Base-by-base conservation (phyloP, 1,140 invertebrate genomes). In the Danaus melanippus region DNA sequence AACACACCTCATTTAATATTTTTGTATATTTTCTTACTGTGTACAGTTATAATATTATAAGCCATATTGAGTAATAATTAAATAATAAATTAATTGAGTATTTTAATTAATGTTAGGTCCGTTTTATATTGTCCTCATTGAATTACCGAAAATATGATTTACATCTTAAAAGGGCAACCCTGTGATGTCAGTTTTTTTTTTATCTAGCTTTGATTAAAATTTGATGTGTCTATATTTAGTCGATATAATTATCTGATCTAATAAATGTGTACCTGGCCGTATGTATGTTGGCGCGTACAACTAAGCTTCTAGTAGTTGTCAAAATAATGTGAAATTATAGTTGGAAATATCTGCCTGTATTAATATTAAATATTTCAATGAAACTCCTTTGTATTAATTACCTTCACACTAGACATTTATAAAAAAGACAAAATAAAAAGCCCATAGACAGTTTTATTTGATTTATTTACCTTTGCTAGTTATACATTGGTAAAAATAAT, bases 381-480 rank as follows among this genome's bases (percentile, higher is more conserved):
- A 40, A 41, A 4, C 40, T 39, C 44, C 21, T 41, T 60, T 55
- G 7, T 45, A 12, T 11, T 54, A 40, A 46, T 46, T 46, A 39
- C 17, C 2, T 46, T 6, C 10, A 53, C 10, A 46, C 8, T 32
- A n/a, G 42, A 45, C 11, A 46, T 46, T 46, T 44, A 3, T 21
- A 45, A 10, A 15, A 8, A 9, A 6, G 0, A 60, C 62, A 64
- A 52, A 63, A 58, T 63, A 63, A 64, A 67, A 53, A 60, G 60
- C 40, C 42, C 55, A 45, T 62, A 68, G 66, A 82, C 73, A 79
- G 79, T 80, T 74, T 76, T 74, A 78, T 82, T 79, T 79, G 77
- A 84, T 86, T 86, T 86, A 86, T 86, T 84, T 85, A 86, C 81
- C 79, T 74, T 86, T 84, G 81, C 77, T 84, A 79, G 74, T 83